These are phyloP conservation scores for Eudasyphora cyanicolor DNA, from an alignment of 2,888 invertebrate species.

Conservation along the genomic window DNA sequence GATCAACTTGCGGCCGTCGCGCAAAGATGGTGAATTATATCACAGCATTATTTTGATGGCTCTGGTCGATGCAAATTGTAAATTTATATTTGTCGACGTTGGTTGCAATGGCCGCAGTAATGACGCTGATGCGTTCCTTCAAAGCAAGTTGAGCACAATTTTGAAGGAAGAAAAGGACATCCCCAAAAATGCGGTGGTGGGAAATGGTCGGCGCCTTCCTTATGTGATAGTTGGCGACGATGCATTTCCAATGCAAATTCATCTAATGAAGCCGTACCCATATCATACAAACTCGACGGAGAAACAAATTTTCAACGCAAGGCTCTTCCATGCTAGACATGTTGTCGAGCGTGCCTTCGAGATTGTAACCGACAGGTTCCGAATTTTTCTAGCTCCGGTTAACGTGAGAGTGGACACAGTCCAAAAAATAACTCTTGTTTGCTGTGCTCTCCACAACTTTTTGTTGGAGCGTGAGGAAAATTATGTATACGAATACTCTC, in stretches of 20 bases:
- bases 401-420: conserved; percentile 34
- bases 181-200: conserved; percentile 44
- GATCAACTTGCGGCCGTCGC: conserved; percentile 41
- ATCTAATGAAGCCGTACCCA: conserved; percentile 62
- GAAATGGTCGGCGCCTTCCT: conserved; percentile 48
- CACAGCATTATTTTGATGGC: conserved; percentile 56
- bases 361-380: conserved; percentile 32
- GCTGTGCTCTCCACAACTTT: conserved; percentile 25
- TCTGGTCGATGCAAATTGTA: conserved; percentile 46
- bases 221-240: conserved; percentile 59
- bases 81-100: conserved; percentile 53
- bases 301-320: conserved; percentile 31
- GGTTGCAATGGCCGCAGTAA: conserved; percentile 53
- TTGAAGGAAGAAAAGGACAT: conserved; percentile 29
- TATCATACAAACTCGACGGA: conserved; percentile 32
- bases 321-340: conserved; percentile 26
- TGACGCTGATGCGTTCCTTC: conserved; percentile 54
- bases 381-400: conserved; percentile 30
- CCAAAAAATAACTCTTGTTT: conserved; percentile 11
- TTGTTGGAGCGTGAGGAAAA: conserved; percentile 6
- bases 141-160: conserved; percentile 41
- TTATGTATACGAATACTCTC: conserved; percentile 4
- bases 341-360: conserved; percentile 34
- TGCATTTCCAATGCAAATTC: conserved; percentile 54
- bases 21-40: conserved; percentile 46